Evolutionary conservation across 2,888 invertebrate genomes (phyloP).

Genomic region (Limenitis camilla): DNA sequence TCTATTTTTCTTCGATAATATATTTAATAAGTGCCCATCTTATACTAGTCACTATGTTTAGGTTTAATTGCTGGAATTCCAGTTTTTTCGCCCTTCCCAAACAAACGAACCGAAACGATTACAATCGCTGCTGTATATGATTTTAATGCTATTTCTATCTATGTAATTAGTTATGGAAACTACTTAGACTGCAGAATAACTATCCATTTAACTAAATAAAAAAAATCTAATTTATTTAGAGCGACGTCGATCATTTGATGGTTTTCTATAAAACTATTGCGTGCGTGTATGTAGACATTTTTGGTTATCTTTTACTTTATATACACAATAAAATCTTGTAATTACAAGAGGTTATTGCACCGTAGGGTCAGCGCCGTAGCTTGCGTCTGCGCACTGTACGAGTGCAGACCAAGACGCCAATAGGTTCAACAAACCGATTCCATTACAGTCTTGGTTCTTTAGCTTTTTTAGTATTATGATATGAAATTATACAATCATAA

Average conservation of each 20-base stretch:
- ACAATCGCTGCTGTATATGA: constrained; percentile 26
- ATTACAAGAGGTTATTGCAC: constrained; percentile 73
- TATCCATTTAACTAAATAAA: constrained; percentile 3
- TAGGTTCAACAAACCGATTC: constrained; percentile 68
- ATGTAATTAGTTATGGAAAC: constrained; percentile 13
- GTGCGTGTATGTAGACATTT: not conserved
- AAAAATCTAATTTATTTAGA: constrained; percentile 8
- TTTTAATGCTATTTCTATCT: constrained; percentile 21
- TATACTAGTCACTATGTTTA: too few species aligned
- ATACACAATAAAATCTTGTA: constrained; percentile 56
- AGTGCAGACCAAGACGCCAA: constrained; percentile 52
- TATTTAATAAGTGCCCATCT: too few species aligned
- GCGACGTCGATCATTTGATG: constrained; percentile 9
- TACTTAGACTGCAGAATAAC: constrained; percentile 13
- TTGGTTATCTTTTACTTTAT: constrained; percentile 5
- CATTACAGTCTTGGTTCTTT: constrained; percentile 21
- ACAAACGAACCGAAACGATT: constrained; percentile 27
- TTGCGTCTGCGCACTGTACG: constrained; percentile 43
- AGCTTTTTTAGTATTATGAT: constrained; percentile 3
- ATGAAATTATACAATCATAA: constrained; percentile 1
- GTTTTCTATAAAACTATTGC: constrained; percentile 4
- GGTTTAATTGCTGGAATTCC: constrained; percentile 22
- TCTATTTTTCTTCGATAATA: too few species aligned
- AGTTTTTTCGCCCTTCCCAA: constrained; percentile 27
- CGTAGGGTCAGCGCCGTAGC: constrained; percentile 33